Percentiles rank a stretch among this genome's conserved stretches.
Conservation (phyloP, 2,113 vertebrate species). For the Pycnonotus jocosus region DNA sequence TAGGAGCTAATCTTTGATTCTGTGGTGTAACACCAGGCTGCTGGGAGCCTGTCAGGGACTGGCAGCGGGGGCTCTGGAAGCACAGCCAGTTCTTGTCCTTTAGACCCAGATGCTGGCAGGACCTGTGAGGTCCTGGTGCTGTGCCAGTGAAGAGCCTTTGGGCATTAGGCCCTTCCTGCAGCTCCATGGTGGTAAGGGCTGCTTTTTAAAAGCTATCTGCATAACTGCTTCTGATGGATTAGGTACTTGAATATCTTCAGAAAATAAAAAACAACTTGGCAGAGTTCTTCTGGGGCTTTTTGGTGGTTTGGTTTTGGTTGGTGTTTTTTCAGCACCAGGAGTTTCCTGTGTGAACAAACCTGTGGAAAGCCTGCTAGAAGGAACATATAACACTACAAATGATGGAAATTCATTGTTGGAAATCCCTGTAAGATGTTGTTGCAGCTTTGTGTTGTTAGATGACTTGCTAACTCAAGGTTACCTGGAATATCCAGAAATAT, state of each 20-base stretch:
- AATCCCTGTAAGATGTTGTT: background rate
- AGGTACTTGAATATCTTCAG: background rate
- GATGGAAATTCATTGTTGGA: background rate
- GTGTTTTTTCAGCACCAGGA: background rate
- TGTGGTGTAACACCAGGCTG: background rate
- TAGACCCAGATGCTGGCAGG: background rate
- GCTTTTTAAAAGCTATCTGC: background rate
- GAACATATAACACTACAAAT: background rate
- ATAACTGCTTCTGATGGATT: background rate
- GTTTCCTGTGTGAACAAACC: background rate
- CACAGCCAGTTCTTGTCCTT: conserved; percentile 33
- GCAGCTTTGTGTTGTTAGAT: background rate
- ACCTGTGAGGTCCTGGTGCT: background rate
- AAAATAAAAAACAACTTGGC: background rate
- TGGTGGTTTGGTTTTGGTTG: background rate
- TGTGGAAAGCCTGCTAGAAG: background rate
- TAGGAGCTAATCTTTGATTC: conserved; percentile 30
- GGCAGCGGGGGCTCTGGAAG: background rate
- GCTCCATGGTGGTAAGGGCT: accelerated
- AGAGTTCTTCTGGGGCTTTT: background rate
- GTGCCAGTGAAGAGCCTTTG: conserved; percentile 3
- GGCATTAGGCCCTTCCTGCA: background rate
- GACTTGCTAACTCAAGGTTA: background rate
- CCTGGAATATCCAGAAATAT: background rate
- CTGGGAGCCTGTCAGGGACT: background rate